These are phyloP conservation scores for Cerastis rubricosa DNA, from an alignment of 2,888 invertebrate genomes.

Conservation along the genomic window DNA sequence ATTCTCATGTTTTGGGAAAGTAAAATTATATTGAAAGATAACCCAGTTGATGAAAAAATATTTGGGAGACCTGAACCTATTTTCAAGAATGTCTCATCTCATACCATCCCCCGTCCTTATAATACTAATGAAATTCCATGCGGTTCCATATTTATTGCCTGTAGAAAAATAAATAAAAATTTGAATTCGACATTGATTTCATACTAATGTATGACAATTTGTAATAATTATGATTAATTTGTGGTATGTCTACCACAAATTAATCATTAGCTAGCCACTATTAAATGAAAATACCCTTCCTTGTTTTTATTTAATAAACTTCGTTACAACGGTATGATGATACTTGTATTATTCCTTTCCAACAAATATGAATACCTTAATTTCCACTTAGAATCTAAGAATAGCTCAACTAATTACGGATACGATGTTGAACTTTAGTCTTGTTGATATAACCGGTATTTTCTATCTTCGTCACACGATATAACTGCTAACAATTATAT, in stretches of 20 bases:
- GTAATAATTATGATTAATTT: background rate
- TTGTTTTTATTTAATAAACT: background rate
- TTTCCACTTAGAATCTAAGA: slow-evolving; percentile 29
- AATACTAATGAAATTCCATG: slow-evolving; percentile 22
- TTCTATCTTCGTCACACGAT: slow-evolving; percentile 6
- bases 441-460: slow-evolving; percentile 30
- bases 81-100: slow-evolving; percentile 17
- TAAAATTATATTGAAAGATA: slow-evolving; percentile 6
- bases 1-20: background rate
- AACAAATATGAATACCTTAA: background rate
- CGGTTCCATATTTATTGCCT: background rate
- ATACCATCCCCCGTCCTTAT: background rate
- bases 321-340: background rate
- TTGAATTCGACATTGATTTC: background rate
- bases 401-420: slow-evolving; percentile 31
- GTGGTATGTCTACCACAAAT: background rate
- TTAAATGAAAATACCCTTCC: background rate
- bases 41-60: background rate
- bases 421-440: slow-evolving; percentile 29
- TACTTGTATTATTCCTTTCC: background rate
- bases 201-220: background rate
- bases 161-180: background rate
- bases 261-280: background rate
- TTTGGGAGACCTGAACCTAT: background rate
- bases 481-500: slow-evolving; percentile 2